phyloP scores from a whole-genome alignment of 2,888 invertebrate genomes.

The Pterostichus niger region DNA sequence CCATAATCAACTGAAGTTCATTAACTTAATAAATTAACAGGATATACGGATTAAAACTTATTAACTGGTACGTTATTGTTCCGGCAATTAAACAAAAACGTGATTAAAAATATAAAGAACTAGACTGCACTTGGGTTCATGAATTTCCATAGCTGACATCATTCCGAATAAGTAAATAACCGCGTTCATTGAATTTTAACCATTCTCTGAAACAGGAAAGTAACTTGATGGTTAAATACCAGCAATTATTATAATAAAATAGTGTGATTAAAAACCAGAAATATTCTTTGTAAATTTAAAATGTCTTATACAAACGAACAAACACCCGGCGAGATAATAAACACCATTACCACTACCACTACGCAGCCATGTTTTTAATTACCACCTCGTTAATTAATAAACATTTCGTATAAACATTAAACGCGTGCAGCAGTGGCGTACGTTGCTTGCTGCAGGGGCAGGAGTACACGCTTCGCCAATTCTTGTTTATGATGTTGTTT shows the following conservation, averaged over 20 bases:
- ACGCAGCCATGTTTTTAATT: constrained; percentile 51
- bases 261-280: constrained; percentile 21
- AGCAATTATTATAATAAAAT: background rate
- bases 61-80: constrained; percentile 62
- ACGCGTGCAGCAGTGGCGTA: background rate
- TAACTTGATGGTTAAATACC: background rate
- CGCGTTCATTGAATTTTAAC: background rate
- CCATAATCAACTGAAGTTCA: constrained; percentile 57
- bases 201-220: background rate
- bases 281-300: constrained; percentile 15
- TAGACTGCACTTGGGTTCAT: background rate
- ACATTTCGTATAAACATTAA: constrained; percentile 47
- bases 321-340: constrained; percentile 16
- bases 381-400: constrained; percentile 54
- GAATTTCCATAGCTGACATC: constrained; percentile 30
- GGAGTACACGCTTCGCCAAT: constrained; percentile 27
- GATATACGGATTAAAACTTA: constrained; percentile 63
- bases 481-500: constrained; percentile 59
- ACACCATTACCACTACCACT: constrained; percentile 23
- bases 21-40: constrained; percentile 59
- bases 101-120: constrained; percentile 48
- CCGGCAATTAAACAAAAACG: constrained; percentile 63
- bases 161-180: background rate
- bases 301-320: constrained; percentile 43
- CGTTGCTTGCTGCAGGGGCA: background rate